These are phyloP conservation scores for Zaprionus taronus DNA, from an alignment of 1,140 invertebrate genomes.

Conservation along the genomic window DNA sequence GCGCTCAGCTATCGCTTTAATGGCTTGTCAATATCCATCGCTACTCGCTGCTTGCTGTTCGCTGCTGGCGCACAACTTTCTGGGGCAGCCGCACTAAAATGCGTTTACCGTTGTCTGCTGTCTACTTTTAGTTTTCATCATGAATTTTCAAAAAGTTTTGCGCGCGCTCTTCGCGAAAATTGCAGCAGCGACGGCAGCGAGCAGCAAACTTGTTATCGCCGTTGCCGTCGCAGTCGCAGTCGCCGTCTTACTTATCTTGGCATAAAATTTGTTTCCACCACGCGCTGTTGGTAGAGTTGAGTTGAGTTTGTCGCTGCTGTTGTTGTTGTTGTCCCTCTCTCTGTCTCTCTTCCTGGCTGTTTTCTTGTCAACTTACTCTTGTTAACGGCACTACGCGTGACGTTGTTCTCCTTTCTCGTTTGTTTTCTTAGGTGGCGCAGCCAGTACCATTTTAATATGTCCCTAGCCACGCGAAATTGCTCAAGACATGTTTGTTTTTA, in stretches of 20 bases:
- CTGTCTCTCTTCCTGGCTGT: conserved; percentile 28
- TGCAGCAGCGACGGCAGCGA: conserved; percentile 50
- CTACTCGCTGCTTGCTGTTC: conserved; percentile 23
- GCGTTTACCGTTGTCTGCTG: conserved; percentile 42
- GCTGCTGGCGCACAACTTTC: conserved; percentile 25
- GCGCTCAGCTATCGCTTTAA: conserved; percentile 70
- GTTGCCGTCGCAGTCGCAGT: conserved; percentile 34
- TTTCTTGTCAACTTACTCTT: conserved; percentile 69
- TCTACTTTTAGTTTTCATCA: conserved; percentile 81
- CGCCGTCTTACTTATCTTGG: conserved; percentile 73
- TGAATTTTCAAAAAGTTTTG: conserved; percentile 73
- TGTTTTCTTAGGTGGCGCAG: conserved; percentile 67
- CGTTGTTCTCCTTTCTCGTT: conserved; percentile 46
- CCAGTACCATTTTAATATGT: conserved; percentile 74
- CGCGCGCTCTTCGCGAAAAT: conserved; percentile 56
- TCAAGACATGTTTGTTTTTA: conserved; percentile 82
- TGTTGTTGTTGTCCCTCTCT: conserved; percentile 20
- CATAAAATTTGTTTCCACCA: conserved; percentile 79
- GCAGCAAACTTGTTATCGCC: conserved; percentile 61
- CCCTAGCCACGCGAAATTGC: conserved; percentile 80
- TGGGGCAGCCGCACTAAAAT: conserved; percentile 33
- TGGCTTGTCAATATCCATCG: conserved; percentile 75
- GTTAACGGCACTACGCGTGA: conserved; percentile 73
- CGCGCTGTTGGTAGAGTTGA: conserved; percentile 37
- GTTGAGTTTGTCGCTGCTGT: conserved; percentile 14